Evolutionary conservation across 2,888 invertebrate species (phyloP), one percentile per base, ranked within the genome.

Genomic region (Selenia dentaria): DNA sequence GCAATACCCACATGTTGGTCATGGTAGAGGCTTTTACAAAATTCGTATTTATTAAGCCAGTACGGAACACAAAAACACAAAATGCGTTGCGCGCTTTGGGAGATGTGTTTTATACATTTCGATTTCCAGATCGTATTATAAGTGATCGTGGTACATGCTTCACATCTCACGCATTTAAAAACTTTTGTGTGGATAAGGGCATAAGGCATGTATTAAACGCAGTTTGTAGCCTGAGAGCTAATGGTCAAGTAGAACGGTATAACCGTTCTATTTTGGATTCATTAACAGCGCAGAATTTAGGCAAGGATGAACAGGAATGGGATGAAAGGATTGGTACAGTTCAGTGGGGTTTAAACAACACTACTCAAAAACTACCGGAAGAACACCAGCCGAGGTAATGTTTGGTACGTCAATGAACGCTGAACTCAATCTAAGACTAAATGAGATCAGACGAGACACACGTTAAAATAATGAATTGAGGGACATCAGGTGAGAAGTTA

Each of bases 331-430:
- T 42, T n/a, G 42, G 42, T n/a, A 31, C 8, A 5, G 25, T 42
- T 3, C 42, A 42, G 14, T 42, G 42, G 42, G 42, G 42, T 4
- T 18, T 42, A 1, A 42, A 42, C n/a, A 42, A 42, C 9, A 35
- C 42, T 0, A 8, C 20, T 5, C 34, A 9, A 25, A 25, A 34
- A 24, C 25, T 10, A 34, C 24, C 1, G 24, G 34, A 9, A 34
- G 14, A 6, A 24, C 34, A 3, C 34, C 34, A 6, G 12, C 34
- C 5, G 34, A 34, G 12, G 22, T 34, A 9, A 24, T 34, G 34
- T 34, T 33, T 24, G 33, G 33, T 22, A 32, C 31, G 2, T 2
- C 3, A 5, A 22, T 22, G 22, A 3, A 22, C 6, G 8, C 2
- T 2, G 22, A 22, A 8, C 2, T 22, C 8, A 22, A 22, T 2